Evolutionary conservation across 2,888 invertebrate genomes (phyloP).

Genomic region (Drosophila paranaensis): DNA sequence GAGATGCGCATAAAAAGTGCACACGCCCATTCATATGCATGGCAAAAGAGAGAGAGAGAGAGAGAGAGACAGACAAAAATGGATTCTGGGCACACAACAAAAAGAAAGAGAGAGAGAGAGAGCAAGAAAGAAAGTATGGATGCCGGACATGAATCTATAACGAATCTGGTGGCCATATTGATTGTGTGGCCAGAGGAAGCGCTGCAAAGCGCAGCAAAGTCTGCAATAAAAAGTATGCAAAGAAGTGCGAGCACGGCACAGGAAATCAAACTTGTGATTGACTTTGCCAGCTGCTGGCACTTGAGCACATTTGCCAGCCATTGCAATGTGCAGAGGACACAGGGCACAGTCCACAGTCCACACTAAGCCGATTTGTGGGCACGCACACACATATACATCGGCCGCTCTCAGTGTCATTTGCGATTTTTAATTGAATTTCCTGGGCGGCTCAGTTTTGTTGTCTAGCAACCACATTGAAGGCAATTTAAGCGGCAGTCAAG

Average conservation of each 20-base stretch:
- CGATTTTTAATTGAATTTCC: constrained; percentile 70
- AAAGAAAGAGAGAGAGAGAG: not conserved
- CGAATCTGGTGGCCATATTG: constrained; percentile 63
- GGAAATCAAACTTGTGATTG: constrained; percentile 74
- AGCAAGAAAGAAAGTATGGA: not conserved
- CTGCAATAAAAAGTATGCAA: constrained; percentile 55
- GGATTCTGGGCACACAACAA: not conserved
- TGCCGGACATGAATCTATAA: constrained; percentile 69
- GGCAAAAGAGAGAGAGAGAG: not conserved
- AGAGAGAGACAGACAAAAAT: not conserved
- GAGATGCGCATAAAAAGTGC: constrained; percentile 2
- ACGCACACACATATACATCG: constrained; percentile 1
- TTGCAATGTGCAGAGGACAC: constrained; percentile 28
- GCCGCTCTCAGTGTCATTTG: constrained; percentile 41
- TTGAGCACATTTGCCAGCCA: constrained; percentile 27
- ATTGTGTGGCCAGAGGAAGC: constrained; percentile 31
- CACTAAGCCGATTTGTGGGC: constrained; percentile 64
- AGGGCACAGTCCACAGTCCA: constrained; percentile 14
- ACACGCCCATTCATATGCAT: constrained; percentile 47
- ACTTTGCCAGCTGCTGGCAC: constrained; percentile 48
- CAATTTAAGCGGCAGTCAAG: constrained; percentile 51
- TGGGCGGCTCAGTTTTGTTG: constrained; percentile 34
- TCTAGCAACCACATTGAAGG: constrained; percentile 30
- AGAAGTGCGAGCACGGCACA: constrained; percentile 23
- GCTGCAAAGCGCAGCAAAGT: constrained; percentile 53